Base-by-base conservation (phyloP, 2,797 vertebrate species). In the Perodicticus potto region DNA sequence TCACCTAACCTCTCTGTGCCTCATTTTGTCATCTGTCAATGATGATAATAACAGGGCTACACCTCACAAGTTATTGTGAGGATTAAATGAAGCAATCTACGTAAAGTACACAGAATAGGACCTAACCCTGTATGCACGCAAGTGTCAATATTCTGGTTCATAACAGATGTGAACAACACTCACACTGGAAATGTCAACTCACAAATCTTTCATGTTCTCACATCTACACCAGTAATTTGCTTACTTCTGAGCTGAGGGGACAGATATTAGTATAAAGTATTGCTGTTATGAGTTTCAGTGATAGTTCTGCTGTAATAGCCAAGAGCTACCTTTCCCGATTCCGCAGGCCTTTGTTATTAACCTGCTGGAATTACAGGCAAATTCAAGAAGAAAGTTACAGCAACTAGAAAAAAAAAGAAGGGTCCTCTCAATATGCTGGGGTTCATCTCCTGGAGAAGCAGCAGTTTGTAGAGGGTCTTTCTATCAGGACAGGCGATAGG, bases 101-200 rank as follows among this genome's bases (percentile, higher is more conserved):
- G 23, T 4, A 17, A 61, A 87, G 73, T 69, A 73, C 45, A 32
- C 32, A 78, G 43, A 45, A 86, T 2, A 59, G 25, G 10, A 29
- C 20, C 45, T 85, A 40, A 61, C 34, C 32, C n/a, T 34, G 1
- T 29, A 17, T 87, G 67, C n/a, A 61, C 45, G 73, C 57, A 83
- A 55, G 40, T 34, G 20, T 73, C 34, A 37, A 70, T n/a, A 45
- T 95, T 20, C 77, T 53, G 10, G 86, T 20, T 57, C 43, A 29
- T n/a, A 32, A 7, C 0, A 67, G 59, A 55, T 55, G 34, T 5
- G 29, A 88, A 80, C 3, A 22, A 14, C 2, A 45, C 14, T 65
- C 86, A 85, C 14, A 63, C 61, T 63, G 49, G 61, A 92, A 87
- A 92, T 25, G 63, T 22, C 49, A 90, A 83, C n/a, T 78, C 81